Base-by-base conservation (phyloP, 2,113 vertebrate genomes). In the Orientallactaga bullata region DNA sequence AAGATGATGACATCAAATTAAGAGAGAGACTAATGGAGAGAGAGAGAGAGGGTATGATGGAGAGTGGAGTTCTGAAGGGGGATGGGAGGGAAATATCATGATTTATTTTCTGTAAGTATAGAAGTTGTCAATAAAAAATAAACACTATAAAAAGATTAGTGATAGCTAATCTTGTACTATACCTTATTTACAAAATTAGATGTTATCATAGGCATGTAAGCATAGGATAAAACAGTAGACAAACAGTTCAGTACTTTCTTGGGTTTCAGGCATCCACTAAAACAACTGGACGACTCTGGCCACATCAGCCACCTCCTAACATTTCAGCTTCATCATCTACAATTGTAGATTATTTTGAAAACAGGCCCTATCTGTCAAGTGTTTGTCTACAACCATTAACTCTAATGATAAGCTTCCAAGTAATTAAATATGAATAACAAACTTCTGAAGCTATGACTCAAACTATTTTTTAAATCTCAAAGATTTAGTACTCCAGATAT, bases 381-480 rank as follows among this genome's bases (percentile, higher is more conserved):
- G 5, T 55, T 88, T 90, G 55, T 55, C 68, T 39, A 58, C 79
- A 63, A 78, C 26, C 6, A 89, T 83, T 21, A 80, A 83, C n/a
- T 88, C 42, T 85, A 88, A 61, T 28, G 37, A 24, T 37, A 72
- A 83, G 30, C 61, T 77, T 55, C 35, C 68, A 78, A 95, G 42
- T 80, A 83, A 37, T 12, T 10, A 51, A 81, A 61, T 26, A 26
- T 66, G 24, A 74, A 60, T 85, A 92, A 39, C 30, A 66, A 63
- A 91, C 58, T 51, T 77, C 55, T 71, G 63, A 96, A 82, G 12
- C 51, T 68, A 71, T 71, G 37, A 35, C 76, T 91, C 76, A 73
- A 93, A 87, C 30, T 94, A 78, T 24, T 84, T 86, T 89, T 60
- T 58, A 79, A 55, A 63, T 76, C 35, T 78, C 28, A 87, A 91